A percentile compares a stretch with the other conserved stretches of the same genome.
These are phyloP conservation scores for Gobiocypris rarus DNA, from an alignment of 2,113 vertebrate species.

Conservation along the genomic window DNA sequence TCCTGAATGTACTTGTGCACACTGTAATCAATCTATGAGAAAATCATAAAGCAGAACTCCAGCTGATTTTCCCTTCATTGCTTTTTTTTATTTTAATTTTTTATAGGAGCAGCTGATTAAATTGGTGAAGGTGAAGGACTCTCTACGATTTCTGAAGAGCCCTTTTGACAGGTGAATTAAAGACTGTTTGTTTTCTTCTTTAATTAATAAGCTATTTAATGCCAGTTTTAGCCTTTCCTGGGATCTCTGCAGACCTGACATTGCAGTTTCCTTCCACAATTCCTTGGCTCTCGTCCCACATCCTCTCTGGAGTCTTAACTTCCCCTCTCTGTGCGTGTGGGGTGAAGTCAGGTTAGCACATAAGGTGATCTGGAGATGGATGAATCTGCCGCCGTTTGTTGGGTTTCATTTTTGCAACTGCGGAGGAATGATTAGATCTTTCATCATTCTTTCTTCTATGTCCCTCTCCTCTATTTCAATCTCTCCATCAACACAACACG, in stretches of 20 bases:
- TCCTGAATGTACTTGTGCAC: constrained; percentile 4
- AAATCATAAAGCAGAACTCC: constrained; percentile 4
- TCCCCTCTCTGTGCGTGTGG: neutral
- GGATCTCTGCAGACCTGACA: constrained; percentile 24
- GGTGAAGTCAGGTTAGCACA: constrained; percentile 49
- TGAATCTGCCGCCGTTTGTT: constrained; percentile 46
- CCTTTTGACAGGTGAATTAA: constrained; percentile 22
- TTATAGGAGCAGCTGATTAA: constrained; percentile 32
- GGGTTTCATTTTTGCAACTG: constrained; percentile 39
- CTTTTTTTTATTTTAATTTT: constrained; percentile 38
- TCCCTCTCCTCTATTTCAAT: constrained; percentile 37
- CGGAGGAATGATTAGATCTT: constrained; percentile 43
- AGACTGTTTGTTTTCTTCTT: constrained; percentile 9
- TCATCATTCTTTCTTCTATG: constrained; percentile 44
- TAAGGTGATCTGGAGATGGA: constrained; percentile 50
- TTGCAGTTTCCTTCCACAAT: neutral
- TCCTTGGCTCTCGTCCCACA: neutral
- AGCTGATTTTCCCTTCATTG: constrained; percentile 18
- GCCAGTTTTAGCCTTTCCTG: neutral
- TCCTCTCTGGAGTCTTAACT: neutral
- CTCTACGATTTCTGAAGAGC: neutral
- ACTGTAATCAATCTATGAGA: constrained; percentile 41
- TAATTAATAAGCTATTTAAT: constrained; percentile 39
- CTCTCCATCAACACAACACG: neutral
- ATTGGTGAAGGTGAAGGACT: constrained; percentile 19